Conservation (phyloP, 1,140 invertebrate genomes). For the Oscheius sp. region DNA sequence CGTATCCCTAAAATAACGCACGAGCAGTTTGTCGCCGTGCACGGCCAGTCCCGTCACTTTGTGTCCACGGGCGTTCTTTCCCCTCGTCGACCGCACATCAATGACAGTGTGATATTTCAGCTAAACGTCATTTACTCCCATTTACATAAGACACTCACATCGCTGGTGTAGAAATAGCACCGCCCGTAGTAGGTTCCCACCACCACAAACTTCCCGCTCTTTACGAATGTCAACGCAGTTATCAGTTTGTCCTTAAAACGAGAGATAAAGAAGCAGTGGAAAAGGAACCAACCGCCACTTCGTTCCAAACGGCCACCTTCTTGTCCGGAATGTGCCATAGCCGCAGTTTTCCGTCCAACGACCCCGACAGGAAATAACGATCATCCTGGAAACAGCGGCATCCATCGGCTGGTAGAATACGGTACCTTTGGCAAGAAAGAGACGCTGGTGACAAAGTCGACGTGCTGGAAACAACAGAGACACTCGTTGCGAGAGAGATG, state of each 20-base stretch:
- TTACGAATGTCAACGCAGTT: constrained; percentile 94
- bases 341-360: constrained; percentile 72
- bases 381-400: constrained; percentile 68
- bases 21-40: constrained; percentile 70
- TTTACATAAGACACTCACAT: constrained; percentile 63
- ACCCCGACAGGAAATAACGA: constrained; percentile 67
- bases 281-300: background rate
- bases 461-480: constrained; percentile 95
- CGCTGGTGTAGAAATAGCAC: constrained; percentile 95
- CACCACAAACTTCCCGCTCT: constrained; percentile 93
- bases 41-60: constrained; percentile 90
- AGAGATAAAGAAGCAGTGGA: background rate
- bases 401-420: too few species aligned
- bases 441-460: constrained; percentile 86
- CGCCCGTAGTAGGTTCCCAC: constrained; percentile 91
- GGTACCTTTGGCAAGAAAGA: constrained; percentile 59
- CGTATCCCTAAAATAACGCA: too few species aligned
- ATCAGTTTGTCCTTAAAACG: constrained; percentile 73
- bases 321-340: constrained; percentile 99
- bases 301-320: constrained; percentile 69
- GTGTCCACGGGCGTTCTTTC: constrained; percentile 85
- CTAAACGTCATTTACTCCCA: constrained; percentile 59
- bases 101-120: constrained; percentile 96
- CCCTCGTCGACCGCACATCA: constrained; percentile 85
- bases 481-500: constrained; percentile 89